Conservation (phyloP, 1,140 invertebrate genomes). For the Halesus radiatus region DNA sequence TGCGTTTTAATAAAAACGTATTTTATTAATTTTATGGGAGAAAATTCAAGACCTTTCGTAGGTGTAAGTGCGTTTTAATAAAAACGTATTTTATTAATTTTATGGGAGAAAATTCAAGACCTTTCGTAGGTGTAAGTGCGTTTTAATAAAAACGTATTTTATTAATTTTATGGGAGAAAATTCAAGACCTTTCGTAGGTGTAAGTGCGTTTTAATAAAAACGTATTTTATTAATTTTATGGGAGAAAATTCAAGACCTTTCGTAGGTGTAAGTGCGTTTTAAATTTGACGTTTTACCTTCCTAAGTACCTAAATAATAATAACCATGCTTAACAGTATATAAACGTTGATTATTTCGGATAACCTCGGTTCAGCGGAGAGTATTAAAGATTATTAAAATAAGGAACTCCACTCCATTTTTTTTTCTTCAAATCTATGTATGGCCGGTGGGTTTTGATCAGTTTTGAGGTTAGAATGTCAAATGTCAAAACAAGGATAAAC, state of each 20-base stretch:
- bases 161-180: conserved; percentile 15
- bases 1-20: neutral
- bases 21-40: conserved; percentile 23
- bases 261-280: too few species aligned
- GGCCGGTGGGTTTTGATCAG: too few species aligned
- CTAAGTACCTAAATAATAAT: neutral
- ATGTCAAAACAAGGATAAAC: too few species aligned
- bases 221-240: conserved; percentile 28
- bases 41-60: neutral
- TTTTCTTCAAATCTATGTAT: too few species aligned
- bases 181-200: neutral
- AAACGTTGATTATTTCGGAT: neutral
- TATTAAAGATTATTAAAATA: neutral
- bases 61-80: neutral
- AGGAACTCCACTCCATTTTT: too few species aligned
- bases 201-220: neutral
- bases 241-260: neutral
- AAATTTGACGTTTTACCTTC: neutral
- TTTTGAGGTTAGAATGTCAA: too few species aligned
- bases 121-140: neutral
- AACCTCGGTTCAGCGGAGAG: neutral
- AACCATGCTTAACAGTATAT: neutral
- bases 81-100: conserved; percentile 20
- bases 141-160: conserved; percentile 17
- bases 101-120: neutral